Evolutionary conservation across 2,113 vertebrate species (phyloP), one percentile per base, ranked within the genome.

Genomic region (Martes martes): DNA sequence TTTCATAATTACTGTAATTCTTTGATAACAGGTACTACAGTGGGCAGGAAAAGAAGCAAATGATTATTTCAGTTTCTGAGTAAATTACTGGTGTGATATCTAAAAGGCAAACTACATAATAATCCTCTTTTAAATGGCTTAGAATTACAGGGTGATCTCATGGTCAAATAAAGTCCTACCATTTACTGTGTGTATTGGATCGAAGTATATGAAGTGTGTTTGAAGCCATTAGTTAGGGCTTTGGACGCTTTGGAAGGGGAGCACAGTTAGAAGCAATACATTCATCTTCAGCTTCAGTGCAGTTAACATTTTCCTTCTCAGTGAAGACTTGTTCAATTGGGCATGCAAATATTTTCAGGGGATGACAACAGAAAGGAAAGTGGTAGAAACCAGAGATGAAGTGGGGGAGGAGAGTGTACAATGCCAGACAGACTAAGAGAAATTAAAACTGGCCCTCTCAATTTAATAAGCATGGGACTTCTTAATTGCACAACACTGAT

Each of bases 1-100:
- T 61, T 94, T 74, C 61, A 52, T 92, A 90, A 97, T 71, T 80
- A 83, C 11, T 31, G 13, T 82, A 63, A 76, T 92, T 93, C 50
- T 47, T 83, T 73, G 23, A 50, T 91, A 83, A 85, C 65, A 97
- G 78, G 26, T 92, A 92, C 26, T 89, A 61, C 63, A 33, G 74
- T 36, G 50, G 45, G n/a, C 28, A 33, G 15, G 55, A 79, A 86
- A 92, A 82, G 13, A 80, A 96, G 67, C n/a, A 81, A 78, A 94
- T 39, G 24, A 15, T 31, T 94, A 82, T 95, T 96, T 92, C 57
- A 84, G 81, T 24, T 81, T 89, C 88, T 92, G 15, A 93, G 33
- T 91, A n/a, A 93, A 87, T 89, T 84, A 50, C 78, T 88, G 80
- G 19, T 89, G n/a, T 94, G 52, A 39, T 92, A 50, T 42, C 42